Evolutionary conservation across 35 echinoderm and acorn worm species (phyloP), one percentile per base, ranked within the genome.

Genomic region (Holothuria glaberrima): DNA sequence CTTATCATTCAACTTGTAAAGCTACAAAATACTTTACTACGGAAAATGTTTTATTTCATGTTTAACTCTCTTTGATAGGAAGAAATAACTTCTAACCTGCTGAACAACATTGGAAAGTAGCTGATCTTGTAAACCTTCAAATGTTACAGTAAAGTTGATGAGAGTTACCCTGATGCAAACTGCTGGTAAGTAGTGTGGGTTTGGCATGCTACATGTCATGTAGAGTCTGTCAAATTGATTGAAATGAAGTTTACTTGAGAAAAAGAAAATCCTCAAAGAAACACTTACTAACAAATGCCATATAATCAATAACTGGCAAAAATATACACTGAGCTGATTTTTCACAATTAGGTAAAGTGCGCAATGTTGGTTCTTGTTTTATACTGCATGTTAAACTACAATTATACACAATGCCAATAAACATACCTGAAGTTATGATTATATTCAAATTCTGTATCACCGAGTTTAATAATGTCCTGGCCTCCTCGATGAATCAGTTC

Each of bases 111-210:
- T 93, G 26, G 97, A 99, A 18, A 99, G 97, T 16, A 99, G 93
- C 54, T 99, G 97, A 84, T 99, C 97, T 59, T 99, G 97, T 46
- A 99, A 65, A 22, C 97, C 97, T 35, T 99, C 97, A 93, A 99
- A 99, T 27, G 97, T 99, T 26, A 99, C 97, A 19, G 97, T 99
- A 46, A 99, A 99, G 91, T 99, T 95, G 77, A 99, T 99, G 76
- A 99, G 93, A 27, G 91, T 95, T 12, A 99, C 97, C 28, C 91
- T 88, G 86, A 99, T 99, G 60, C 97, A 99, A 0, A 99, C 93
- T 34, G 97, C 97, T 89, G 97, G 97, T 26, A 99, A 63, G 89
- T 88, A 99, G 82, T 99, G 97, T 33, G 97, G 97, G 75, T 98
- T 99, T 58, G 93, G 93, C 80, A 99, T 95, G 38, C 90, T 90